Base-by-base conservation (phyloP, 2,113 vertebrate genomes). In the Orientallactaga bullata region DNA sequence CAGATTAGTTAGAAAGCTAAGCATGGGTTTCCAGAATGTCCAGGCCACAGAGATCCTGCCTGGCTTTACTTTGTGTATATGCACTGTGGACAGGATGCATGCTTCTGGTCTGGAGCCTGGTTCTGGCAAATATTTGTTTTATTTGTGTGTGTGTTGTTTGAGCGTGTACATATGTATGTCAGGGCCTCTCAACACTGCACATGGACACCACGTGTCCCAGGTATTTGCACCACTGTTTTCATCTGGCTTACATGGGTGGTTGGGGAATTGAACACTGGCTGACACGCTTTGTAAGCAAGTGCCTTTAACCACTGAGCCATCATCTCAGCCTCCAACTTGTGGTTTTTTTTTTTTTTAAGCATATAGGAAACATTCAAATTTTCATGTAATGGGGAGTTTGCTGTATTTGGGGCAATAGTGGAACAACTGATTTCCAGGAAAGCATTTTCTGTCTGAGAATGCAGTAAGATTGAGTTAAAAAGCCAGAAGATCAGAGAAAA, bases 381-480 rank as follows among this genome's bases (percentile, higher is more conserved):
- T 26, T 85, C 16, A 77, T 37, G 47, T 58, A 55, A 71, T 17
- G 39, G n/a, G 82, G 58, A 92, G 66, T 77, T 88, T 89, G 63
- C 71, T 51, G 17, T 72, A 26, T 65, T 93, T 77, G 71, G 80
- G 55, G 42, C 86, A 77, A 20, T 37, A 74, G 16, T 72, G 32
- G 88, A 88, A 73, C 66, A 79, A 15, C 18, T 72, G 23, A 83
- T 91, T 95, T 91, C 58, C 35, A 89, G 26, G 60, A 91, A 89
- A 89, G 51, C 72, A 80, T 2, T 15, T 63, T 91, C 42, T 81
- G 1, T 72, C 10, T 58, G 51, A 86, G 73, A 78, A 83, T 86
- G 28, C 32, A 58, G 61, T 91, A 91, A 42, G 37, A 91, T 89
- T 84, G 87, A 55, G 58, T 89, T 84, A 78, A 66, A 94, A 68